Percentiles rank a stretch among this genome's conserved stretches.
Conservation (phyloP, 1,140 invertebrate species). For the Harlomillsia oculata region DNA sequence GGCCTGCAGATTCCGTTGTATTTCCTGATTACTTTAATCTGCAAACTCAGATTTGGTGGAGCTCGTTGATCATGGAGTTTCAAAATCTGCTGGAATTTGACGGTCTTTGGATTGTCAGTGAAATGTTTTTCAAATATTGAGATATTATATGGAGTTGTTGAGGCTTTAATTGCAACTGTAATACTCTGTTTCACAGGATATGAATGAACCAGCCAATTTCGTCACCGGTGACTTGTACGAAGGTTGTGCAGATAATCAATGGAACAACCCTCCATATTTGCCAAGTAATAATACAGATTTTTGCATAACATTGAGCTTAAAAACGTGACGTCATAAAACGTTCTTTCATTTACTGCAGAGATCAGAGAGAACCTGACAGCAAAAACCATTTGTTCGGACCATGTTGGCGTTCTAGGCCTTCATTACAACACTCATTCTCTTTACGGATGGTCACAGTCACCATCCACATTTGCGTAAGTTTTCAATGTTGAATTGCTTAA, state of each 20-base stretch:
- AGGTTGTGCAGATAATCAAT: constrained; percentile 28
- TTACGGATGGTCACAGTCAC: constrained; percentile 44
- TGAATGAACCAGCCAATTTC: constrained; percentile 45
- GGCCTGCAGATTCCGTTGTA: constrained; percentile 36
- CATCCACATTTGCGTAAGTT: constrained; percentile 42
- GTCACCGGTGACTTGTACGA: constrained; percentile 37
- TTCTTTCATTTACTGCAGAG: neutral
- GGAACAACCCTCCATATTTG: constrained; percentile 29
- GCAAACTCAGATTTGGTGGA: constrained; percentile 12
- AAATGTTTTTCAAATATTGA: constrained; percentile 40
- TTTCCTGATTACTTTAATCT: constrained; percentile 10
- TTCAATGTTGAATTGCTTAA: constrained; percentile 37
- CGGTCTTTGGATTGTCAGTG: constrained; percentile 31
- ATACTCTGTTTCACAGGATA: too few relatives aligned
- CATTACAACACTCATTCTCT: constrained; percentile 43
- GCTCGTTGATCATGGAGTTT: constrained; percentile 18
- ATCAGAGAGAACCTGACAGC: constrained; percentile 11
- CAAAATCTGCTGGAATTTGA: constrained; percentile 22
- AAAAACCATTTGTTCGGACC: constrained; percentile 39
- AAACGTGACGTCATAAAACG: neutral
- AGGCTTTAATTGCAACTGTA: neutral
- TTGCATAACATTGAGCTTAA: too few relatives aligned
- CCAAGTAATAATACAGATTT: constrained; percentile 24
- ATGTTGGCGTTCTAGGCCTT: constrained; percentile 29
- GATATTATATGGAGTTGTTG: neutral